Evolutionary conservation across 2,888 invertebrate species (phyloP).

Genomic region (Hyposoter dolosus): DNA sequence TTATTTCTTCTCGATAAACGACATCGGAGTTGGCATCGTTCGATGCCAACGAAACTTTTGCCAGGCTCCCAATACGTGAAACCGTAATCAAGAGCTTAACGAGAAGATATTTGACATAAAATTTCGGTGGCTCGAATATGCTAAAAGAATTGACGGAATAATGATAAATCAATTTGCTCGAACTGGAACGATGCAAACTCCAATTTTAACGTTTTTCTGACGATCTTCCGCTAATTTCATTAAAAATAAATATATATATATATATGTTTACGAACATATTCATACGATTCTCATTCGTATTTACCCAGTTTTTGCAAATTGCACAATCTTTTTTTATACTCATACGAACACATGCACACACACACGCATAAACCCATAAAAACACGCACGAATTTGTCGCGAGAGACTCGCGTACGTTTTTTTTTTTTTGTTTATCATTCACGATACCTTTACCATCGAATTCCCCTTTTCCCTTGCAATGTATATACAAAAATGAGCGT

Average conservation of each 20-base stretch:
- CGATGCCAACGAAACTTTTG: not conserved
- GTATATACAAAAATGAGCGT: constrained; percentile 56
- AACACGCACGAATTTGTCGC: not conserved
- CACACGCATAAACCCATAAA: not conserved
- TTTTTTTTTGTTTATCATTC: constrained; percentile 13
- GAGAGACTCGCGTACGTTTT: constrained; percentile 3
- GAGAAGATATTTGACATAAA: not conserved
- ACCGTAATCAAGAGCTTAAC: not conserved
- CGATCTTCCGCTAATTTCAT: constrained; percentile 26
- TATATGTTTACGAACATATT: constrained; percentile 38
- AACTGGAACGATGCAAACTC: not conserved
- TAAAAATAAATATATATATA: constrained; percentile 52
- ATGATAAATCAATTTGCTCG: not conserved
- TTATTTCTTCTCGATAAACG: constrained; percentile 1
- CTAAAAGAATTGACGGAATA: not conserved
- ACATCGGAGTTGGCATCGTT: not conserved
- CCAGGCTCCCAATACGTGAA: not conserved
- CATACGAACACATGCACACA: constrained; percentile 1
- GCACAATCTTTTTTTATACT: constrained; percentile 21
- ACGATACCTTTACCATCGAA: constrained; percentile 18
- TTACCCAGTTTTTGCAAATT: constrained; percentile 52
- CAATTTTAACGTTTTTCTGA: not conserved
- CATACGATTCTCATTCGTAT: constrained; percentile 25
- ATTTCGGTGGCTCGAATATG: not conserved
- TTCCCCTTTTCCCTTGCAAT: constrained; percentile 26